Percentiles rank a stretch among this genome's conserved stretches.
Evolutionary conservation across 2,113 vertebrate genomes (phyloP).

Genomic region (Pampusana beccarii): DNA sequence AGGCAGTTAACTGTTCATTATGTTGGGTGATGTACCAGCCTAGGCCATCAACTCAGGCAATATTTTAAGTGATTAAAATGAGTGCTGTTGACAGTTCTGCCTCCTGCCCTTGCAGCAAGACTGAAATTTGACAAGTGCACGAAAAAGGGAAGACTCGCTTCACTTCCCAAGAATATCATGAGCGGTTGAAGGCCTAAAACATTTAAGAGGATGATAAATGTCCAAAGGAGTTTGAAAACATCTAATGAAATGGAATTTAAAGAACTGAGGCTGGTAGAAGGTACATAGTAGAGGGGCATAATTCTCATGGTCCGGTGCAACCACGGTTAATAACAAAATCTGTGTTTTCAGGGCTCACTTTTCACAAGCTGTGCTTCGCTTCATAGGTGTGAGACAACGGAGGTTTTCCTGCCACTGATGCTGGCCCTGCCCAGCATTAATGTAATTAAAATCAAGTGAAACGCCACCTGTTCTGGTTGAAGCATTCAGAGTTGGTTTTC

Average conservation of each 20-base stretch:
- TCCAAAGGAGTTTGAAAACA: not conserved
- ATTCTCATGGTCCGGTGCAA: not conserved
- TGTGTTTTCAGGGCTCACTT: not conserved
- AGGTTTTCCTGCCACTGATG: accelerated
- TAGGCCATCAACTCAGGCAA: not conserved
- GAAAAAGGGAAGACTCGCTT: not conserved
- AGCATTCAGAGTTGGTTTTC: not conserved
- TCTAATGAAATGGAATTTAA: not conserved
- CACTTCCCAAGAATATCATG: not conserved
- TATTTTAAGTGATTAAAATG: not conserved
- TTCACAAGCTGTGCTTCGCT: not conserved
- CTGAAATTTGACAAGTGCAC: not conserved
- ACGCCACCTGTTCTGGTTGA: not conserved
- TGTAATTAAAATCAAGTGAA: not conserved
- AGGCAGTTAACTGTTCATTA: not conserved
- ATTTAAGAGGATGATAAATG: not conserved
- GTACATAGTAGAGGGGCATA: not conserved
- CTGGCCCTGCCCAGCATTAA: not conserved
- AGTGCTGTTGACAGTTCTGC: not conserved
- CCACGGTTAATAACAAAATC: not conserved
- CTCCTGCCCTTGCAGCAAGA: not conserved
- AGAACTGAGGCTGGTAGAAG: not conserved
- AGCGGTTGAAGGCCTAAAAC: not conserved
- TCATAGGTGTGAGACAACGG: not conserved
- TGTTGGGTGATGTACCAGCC: not conserved